Evolutionary conservation across 2,113 vertebrate species (phyloP).

Genomic region (Periophthalmus modestus): DNA sequence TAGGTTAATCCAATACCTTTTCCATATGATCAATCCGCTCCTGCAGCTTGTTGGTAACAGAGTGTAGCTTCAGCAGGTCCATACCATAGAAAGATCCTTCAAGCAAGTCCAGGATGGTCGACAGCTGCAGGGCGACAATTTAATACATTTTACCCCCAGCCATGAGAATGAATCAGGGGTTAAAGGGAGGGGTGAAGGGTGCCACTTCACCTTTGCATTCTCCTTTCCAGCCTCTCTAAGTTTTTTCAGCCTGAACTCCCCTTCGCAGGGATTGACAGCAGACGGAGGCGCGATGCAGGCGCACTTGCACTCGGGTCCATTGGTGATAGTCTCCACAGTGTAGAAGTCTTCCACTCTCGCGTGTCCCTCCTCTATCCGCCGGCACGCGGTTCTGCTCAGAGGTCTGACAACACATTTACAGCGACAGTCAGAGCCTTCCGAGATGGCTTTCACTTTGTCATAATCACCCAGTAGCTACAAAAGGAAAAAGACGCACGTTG

Average conservation of each 20-base stretch:
- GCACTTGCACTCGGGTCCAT: slow-evolving; percentile 91
- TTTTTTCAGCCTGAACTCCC: slow-evolving; percentile 87
- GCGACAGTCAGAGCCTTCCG: slow-evolving; percentile 91
- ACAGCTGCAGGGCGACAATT: slow-evolving; percentile 76
- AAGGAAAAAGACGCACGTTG: slow-evolving; percentile 68
- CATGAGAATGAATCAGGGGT: background rate
- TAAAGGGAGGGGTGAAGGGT: too few species aligned
- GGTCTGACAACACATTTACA: slow-evolving; percentile 96
- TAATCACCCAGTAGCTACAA: slow-evolving; percentile 93
- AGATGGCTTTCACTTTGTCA: slow-evolving; percentile 94
- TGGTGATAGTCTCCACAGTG: slow-evolving; percentile 91
- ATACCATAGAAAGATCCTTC: slow-evolving; percentile 92
- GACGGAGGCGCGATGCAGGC: slow-evolving; percentile 91
- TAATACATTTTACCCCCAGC: background rate
- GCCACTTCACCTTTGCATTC: slow-evolving; percentile 86
- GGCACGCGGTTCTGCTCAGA: slow-evolving; percentile 87
- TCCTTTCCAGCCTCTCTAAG: slow-evolving; percentile 83
- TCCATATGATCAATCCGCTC: slow-evolving; percentile 88
- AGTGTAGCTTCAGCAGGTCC: slow-evolving; percentile 92
- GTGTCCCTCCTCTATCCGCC: slow-evolving; percentile 79
- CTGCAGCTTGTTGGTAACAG: slow-evolving; percentile 86
- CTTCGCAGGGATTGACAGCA: slow-evolving; percentile 89
- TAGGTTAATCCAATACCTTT: slow-evolving; percentile 74
- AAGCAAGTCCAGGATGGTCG: slow-evolving; percentile 89
- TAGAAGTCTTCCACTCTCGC: slow-evolving; percentile 84